Conservation (phyloP, 2,113 vertebrate species). For the Brienomyrus longianalis region DNA sequence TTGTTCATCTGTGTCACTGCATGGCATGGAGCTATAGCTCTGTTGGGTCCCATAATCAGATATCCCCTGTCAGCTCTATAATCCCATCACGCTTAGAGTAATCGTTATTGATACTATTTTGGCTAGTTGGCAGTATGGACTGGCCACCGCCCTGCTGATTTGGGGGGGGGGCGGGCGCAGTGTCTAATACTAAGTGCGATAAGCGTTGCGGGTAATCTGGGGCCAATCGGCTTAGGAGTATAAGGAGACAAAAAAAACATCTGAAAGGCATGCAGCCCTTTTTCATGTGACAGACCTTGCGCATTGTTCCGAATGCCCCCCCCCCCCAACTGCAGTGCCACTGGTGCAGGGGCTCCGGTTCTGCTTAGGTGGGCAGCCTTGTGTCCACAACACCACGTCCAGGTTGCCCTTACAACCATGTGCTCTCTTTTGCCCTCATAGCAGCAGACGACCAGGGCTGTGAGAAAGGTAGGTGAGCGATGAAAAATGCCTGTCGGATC, state of each 20-base stretch:
- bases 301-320: not conserved
- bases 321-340: not conserved
- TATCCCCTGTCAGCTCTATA: not conserved
- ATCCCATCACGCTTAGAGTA: not conserved
- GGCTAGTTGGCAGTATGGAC: not conserved
- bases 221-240: not conserved
- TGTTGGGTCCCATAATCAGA: not conserved
- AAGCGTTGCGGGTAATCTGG: not conserved
- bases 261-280: not conserved
- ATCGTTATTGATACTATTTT: not conserved
- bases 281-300: not conserved
- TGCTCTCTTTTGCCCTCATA: constrained; percentile 50
- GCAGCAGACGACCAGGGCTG: constrained; percentile 85
- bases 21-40: not conserved
- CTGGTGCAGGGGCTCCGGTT: not conserved
- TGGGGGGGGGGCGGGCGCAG: not conserved
- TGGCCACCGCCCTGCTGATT: not conserved
- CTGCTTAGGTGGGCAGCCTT: not conserved
- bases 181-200: not conserved
- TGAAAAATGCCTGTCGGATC: not conserved
- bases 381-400: not conserved
- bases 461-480: constrained; percentile 83
- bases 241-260: not conserved
- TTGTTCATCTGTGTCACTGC: not conserved
- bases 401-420: not conserved